These are phyloP conservation scores for Eupithecia inturbata DNA, from an alignment of 2,888 invertebrate species.

Conservation along the genomic window DNA sequence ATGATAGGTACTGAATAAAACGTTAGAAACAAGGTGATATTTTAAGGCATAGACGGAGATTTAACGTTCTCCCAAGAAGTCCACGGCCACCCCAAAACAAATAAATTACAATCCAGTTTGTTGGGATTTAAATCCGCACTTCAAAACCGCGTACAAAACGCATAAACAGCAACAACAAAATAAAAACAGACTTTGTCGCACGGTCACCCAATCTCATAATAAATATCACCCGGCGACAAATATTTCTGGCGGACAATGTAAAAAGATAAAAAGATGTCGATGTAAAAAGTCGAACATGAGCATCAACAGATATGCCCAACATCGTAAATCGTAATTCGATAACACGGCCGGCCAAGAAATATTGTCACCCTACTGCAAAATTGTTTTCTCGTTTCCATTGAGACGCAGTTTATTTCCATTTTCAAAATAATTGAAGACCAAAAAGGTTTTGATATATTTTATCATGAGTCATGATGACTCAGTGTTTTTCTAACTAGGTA, in stretches of 20 bases:
- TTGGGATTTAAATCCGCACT: conserved; percentile 15
- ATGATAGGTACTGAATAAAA: not conserved
- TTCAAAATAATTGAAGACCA: not conserved
- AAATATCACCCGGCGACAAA: conserved; percentile 48
- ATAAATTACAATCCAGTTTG: conserved; percentile 1
- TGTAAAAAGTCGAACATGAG: conserved; percentile 58
- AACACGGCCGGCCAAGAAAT: conserved; percentile 55
- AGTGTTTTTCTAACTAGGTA: no score
- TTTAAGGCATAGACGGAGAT: not conserved
- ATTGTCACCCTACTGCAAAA: conserved; percentile 58
- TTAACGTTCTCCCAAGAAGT: not conserved
- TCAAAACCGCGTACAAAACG: conserved; percentile 19
- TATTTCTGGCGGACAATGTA: conserved; percentile 63
- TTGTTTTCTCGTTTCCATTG: conserved; percentile 31
- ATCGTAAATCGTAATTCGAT: conserved; percentile 81
- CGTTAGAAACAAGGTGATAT: not conserved
- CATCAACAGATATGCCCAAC: conserved; percentile 69
- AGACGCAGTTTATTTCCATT: conserved; percentile 18
- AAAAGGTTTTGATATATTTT: not conserved
- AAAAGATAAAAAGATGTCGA: conserved; percentile 63
- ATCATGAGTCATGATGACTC: no score
- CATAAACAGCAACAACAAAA: conserved; percentile 43
- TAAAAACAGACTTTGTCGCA: conserved; percentile 34
- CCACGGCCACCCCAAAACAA: not conserved
- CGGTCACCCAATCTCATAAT: conserved; percentile 44